Conservation (phyloP, 2,797 vertebrate species). For the Gallinago nigripennis region DNA sequence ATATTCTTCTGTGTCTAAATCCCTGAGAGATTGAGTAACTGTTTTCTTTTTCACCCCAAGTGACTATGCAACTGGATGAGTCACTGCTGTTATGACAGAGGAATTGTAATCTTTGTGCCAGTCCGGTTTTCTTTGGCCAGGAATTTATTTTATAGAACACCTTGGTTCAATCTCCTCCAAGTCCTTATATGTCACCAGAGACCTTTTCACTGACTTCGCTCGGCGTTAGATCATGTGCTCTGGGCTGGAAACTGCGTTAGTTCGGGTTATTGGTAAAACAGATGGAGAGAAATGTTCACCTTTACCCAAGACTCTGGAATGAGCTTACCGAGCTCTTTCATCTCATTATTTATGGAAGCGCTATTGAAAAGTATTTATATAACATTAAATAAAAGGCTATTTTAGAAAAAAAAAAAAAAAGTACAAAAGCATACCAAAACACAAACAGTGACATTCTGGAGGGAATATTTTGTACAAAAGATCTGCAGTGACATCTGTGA, state of each 20-base stretch:
- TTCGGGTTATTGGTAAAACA: conserved; percentile 41
- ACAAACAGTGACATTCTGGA: not conserved
- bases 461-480: not conserved
- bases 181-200: conserved; percentile 10
- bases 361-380: not conserved
- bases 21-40: conserved; percentile 63
- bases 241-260: conserved; percentile 16
- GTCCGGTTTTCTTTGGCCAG: conserved; percentile 38
- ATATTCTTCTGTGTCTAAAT: conserved; percentile 59
- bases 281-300: not conserved
- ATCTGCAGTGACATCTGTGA: conserved; percentile 30
- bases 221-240: not conserved
- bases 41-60: conserved; percentile 58
- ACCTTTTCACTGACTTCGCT: conserved; percentile 19
- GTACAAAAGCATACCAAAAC: not conserved
- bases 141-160: conserved; percentile 34
- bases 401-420: not conserved
- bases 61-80: conserved; percentile 48
- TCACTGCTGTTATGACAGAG: conserved; percentile 47
- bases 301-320: not conserved
- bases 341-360: not conserved
- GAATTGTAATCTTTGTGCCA: conserved; percentile 18
- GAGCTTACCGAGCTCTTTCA: not conserved
- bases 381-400: not conserved
- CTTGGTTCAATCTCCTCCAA: conserved; percentile 18